Conservation (phyloP, 2,797 vertebrate genomes). For the Cheirogaleus major region DNA sequence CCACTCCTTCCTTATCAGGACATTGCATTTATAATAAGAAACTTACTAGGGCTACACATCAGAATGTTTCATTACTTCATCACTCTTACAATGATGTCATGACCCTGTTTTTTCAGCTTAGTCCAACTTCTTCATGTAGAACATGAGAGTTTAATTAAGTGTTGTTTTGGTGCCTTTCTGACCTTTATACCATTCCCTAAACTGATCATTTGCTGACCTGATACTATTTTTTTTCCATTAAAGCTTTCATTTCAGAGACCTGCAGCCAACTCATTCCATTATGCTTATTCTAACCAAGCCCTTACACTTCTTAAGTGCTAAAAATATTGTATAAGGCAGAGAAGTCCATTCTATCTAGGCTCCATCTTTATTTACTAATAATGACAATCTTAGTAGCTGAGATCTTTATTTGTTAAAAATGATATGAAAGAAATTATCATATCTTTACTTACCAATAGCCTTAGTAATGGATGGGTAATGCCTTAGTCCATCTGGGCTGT, state of each 20-base stretch:
- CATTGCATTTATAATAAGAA: not conserved
- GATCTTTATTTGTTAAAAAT: too few relatives aligned
- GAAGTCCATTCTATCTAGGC: not conserved
- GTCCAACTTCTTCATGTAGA: not conserved
- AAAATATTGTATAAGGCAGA: not conserved
- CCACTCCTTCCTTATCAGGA: not conserved
- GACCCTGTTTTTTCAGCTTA: not conserved
- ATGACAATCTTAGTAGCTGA: too few relatives aligned
- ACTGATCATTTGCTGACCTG: not conserved
- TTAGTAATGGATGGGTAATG: too few relatives aligned
- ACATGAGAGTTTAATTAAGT: not conserved
- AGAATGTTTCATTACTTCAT: not conserved
- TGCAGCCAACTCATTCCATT: not conserved
- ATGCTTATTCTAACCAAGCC: not conserved
- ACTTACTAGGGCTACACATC: not conserved
- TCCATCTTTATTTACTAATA: not conserved
- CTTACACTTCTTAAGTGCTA: not conserved
- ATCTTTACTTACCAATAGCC: not conserved
- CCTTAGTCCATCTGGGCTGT: too few relatives aligned
- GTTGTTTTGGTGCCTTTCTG: not conserved
- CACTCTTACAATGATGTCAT: not conserved
- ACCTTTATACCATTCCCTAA: not conserved
- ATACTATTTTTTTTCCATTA: not conserved
- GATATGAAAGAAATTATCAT: not conserved
- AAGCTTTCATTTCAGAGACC: not conserved